These are phyloP conservation scores for Rhingia campestris DNA, from an alignment of 2,888 invertebrate species.

Conservation along the genomic window DNA sequence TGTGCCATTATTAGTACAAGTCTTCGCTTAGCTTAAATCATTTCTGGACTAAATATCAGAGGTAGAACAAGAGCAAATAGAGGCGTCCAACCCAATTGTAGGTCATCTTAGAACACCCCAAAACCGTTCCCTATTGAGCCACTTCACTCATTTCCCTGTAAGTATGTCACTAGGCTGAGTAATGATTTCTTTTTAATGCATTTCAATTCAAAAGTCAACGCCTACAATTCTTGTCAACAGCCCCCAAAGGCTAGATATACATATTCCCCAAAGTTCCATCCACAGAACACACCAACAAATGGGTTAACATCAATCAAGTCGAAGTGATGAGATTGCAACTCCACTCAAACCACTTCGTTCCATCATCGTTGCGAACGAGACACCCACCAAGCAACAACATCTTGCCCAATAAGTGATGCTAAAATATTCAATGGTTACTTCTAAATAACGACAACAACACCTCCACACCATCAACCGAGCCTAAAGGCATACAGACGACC, in stretches of 20 bases:
- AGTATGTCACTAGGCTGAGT: no score
- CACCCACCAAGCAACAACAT: slow-evolving; percentile 6
- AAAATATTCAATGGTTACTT: slow-evolving; percentile 31
- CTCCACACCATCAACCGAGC: background rate
- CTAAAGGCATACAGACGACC: slow-evolving; percentile 2
- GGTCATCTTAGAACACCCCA: no score
- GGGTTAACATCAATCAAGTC: slow-evolving; percentile 59
- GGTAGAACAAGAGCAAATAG: no score
- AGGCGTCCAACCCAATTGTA: no score
- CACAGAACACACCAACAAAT: slow-evolving; percentile 35
- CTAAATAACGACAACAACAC: slow-evolving; percentile 1
- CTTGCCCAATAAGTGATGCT: slow-evolving; percentile 29
- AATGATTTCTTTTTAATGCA: no score
- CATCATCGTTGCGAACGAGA: background rate
- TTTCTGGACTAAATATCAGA: no score
- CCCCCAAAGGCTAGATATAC: background rate
- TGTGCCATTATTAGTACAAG: no score
- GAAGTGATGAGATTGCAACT: slow-evolving; percentile 52
- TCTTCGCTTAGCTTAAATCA: no score
- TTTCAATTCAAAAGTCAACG: background rate
- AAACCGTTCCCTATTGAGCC: no score
- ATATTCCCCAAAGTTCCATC: slow-evolving; percentile 12
- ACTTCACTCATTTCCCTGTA: no score
- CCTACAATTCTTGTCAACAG: slow-evolving; percentile 23
- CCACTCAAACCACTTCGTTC: background rate